phyloP scores from a whole-genome alignment of 2,888 invertebrate species.

The Pachliopta kotzebuea region DNA sequence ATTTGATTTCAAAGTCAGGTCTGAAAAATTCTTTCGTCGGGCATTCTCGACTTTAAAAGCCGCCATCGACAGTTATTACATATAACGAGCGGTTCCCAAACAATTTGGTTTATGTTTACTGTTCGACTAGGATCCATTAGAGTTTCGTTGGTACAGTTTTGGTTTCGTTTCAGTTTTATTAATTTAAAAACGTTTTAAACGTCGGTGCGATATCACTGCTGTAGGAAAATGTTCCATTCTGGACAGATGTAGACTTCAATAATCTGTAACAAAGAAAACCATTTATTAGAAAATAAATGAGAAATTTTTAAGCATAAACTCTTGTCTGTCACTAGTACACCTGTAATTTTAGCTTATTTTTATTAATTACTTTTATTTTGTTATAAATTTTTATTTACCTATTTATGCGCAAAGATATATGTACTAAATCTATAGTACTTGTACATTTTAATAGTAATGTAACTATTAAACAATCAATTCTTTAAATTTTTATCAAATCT shows the following conservation, averaged over 20 bases:
- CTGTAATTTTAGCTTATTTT: too few species aligned
- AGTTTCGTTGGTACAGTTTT: conserved; percentile 1
- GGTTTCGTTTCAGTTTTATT: conserved; percentile 4
- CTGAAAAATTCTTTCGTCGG: conserved; percentile 66
- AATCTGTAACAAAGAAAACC: conserved; percentile 20
- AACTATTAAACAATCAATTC: too few species aligned
- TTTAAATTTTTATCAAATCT: too few species aligned
- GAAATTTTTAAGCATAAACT: too few species aligned
- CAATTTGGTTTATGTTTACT: conserved; percentile 61
- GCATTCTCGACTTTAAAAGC: conserved; percentile 60
- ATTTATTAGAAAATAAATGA: not conserved
- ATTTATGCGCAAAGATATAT: too few species aligned
- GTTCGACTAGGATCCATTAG: conserved; percentile 61
- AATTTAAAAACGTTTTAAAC: not conserved
- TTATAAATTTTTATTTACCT: too few species aligned
- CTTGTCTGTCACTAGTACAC: too few species aligned
- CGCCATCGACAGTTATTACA: conserved; percentile 59
- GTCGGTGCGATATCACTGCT: not conserved
- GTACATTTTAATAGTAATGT: too few species aligned
- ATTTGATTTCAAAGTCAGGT: conserved; percentile 55
- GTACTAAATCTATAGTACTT: too few species aligned
- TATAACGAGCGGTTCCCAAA: conserved; percentile 70
- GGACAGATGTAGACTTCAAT: not conserved
- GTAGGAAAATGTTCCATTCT: not conserved
- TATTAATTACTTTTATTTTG: too few species aligned